phyloP scores from a whole-genome alignment of 2,797 vertebrate species.

The Aldrovandia affinis region DNA sequence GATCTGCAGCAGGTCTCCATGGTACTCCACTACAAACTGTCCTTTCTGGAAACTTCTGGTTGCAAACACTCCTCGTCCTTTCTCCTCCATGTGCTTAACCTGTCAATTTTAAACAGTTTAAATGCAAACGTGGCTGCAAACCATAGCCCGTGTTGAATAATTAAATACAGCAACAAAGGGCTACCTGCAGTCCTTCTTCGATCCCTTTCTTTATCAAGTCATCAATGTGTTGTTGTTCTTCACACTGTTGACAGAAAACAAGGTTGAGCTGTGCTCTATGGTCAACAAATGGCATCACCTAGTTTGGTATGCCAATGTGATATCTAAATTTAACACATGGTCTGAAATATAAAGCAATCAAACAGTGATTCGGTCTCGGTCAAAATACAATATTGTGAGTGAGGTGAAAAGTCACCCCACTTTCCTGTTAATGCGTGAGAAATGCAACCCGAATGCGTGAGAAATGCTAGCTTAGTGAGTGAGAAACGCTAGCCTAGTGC shows the following conservation, averaged over 20 bases:
- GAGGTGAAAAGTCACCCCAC: too few relatives aligned
- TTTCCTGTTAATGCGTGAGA: too few relatives aligned
- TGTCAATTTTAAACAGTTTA: conserved; percentile 46
- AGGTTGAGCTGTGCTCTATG: conserved; percentile 2
- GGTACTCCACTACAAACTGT: conserved; percentile 96
- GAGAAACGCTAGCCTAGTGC: too few relatives aligned
- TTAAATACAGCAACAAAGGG: neutral
- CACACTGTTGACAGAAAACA: conserved; percentile 73
- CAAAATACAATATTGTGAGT: too few relatives aligned
- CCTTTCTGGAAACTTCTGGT: conserved; percentile 87
- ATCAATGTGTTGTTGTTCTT: conserved; percentile 88
- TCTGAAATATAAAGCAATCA: too few relatives aligned
- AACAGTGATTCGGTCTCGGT: too few relatives aligned
- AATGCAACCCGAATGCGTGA: too few relatives aligned
- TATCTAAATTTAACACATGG: neutral
- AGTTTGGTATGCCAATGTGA: neutral
- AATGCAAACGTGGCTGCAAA: neutral
- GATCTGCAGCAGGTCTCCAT: conserved; percentile 93
- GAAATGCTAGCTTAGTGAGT: too few relatives aligned
- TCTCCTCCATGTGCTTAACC: conserved; percentile 93
- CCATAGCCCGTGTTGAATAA: neutral
- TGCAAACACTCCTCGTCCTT: conserved; percentile 92
- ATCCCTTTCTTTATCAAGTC: conserved; percentile 88
- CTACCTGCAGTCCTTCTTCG: conserved; percentile 96
- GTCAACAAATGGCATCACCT: neutral